Base-by-base conservation (phyloP, 2,113 vertebrate genomes). In the Callithrix jacchus region DNA sequence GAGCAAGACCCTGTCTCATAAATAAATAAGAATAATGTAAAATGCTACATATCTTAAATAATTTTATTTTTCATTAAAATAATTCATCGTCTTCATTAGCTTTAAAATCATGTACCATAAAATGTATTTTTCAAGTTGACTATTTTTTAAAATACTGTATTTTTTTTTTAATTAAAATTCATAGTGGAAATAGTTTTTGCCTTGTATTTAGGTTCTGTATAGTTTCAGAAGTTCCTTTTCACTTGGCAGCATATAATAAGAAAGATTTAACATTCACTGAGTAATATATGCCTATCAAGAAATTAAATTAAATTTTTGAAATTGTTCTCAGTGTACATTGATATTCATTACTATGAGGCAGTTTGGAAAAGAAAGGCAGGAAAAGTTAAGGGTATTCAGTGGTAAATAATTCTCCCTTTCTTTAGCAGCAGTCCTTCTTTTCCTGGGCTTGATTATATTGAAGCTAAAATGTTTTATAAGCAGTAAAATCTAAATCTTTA, bases 171-270 rank as follows among this genome's bases (percentile, higher is more conserved):
- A 49, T 58, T 35, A 35, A 64, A 87, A 84, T n/a, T 91, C 6
- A 23, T 87, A 52, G 25, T 79, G 3, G n/a, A 91, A 89, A 86
- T 89, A 52, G 9, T 85, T 83, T 83, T 95, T 94, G 56, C n/a
- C 54, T 81, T 87, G 1, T 91, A 71, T 92, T 86, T 92, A 91
- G 27, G 18, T 84, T 96, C 56, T 91, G 1, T 40, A 18, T 93
- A 64, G 32, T 87, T 97, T 54, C 37, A 97, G n/a, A 93, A 93
- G 42, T 89, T 97, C 14, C 87, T 47, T 92, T 98, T 95, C 58
- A 91, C 32, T 93, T 92, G 21, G 23, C 91, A 81, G 20, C 30
- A 20, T 89, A 37, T 87, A 70, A 42, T 96, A 82, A 61, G 32
- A 77, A 81, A 79, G 14, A 82, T 83, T 74, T 93, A 80, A 77